phyloP scores from a whole-genome alignment of 2,113 vertebrate genomes.

The Thymallus thymallus region DNA sequence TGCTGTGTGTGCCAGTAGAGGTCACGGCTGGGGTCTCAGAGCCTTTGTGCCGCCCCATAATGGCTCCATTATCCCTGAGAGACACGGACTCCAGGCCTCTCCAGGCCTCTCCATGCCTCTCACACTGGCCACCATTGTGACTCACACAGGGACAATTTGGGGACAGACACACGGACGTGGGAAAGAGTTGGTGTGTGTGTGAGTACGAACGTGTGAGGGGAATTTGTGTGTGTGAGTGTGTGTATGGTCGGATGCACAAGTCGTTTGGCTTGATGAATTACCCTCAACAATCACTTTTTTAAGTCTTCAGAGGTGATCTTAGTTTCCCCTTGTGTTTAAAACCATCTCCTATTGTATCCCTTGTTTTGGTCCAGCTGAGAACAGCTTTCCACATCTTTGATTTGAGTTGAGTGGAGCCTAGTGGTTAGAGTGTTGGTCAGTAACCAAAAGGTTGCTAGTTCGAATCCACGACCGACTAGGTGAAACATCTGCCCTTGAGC shows the following conservation, averaged over 20 bases:
- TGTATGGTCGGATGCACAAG: neutral
- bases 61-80: conserved; percentile 65
- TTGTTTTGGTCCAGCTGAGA: neutral
- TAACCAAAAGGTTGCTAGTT: too few relatives aligned
- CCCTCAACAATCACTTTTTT: too few relatives aligned
- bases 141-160: conserved; percentile 33
- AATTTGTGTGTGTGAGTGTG: conserved; percentile 6
- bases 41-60: conserved; percentile 69
- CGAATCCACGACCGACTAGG: too few relatives aligned
- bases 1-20: conserved; percentile 62
- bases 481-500: too few relatives aligned
- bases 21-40: conserved; percentile 67
- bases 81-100: conserved; percentile 43
- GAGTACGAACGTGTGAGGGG: neutral
- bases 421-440: too few relatives aligned
- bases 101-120: conserved; percentile 4
- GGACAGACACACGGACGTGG: conserved; percentile 20
- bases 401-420: neutral
- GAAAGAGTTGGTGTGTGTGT: conserved; percentile 25
- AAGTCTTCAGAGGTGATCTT: conserved; percentile 2
- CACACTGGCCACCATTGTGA: conserved; percentile 66
- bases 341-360: neutral
- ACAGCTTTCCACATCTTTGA: conserved; percentile 4
- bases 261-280: too few relatives aligned
- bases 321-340: neutral